phyloP scores from a whole-genome alignment of 2,888 invertebrate species.

The Molanna angustata region DNA sequence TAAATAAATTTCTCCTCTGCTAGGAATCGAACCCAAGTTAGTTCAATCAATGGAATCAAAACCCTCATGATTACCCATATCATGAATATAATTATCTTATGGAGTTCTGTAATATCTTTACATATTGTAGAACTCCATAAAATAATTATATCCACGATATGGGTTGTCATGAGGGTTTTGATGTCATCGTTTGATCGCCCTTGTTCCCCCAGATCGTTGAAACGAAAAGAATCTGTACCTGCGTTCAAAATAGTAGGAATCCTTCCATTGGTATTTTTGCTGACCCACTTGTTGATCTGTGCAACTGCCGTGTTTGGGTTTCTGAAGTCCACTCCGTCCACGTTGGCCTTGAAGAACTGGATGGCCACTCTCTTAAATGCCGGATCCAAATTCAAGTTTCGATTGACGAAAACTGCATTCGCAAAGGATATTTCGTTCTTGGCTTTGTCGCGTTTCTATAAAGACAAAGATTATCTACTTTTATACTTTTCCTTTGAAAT shows the following conservation, averaged over 20 bases:
- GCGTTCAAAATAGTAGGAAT: constrained; percentile 59
- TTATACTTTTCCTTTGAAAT: no score
- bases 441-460: constrained; percentile 41
- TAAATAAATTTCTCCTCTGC: no score
- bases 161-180: no score
- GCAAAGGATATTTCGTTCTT: constrained; percentile 43
- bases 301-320: constrained; percentile 48
- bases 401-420: constrained; percentile 44
- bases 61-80: no score
- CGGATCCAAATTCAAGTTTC: constrained; percentile 40
- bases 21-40: no score
- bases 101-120: no score
- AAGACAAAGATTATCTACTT: constrained; percentile 28
- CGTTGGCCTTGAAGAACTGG: constrained; percentile 54
- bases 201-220: no score
- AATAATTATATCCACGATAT: no score
- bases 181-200: no score
- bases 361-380: constrained; percentile 42
- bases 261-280: constrained; percentile 62
- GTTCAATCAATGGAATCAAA: no score
- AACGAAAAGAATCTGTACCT: constrained; percentile 44
- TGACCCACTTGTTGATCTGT: constrained; percentile 72
- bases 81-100: no score
- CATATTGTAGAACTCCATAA: no score
- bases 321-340: constrained; percentile 55